Percentiles rank a stretch among this genome's conserved stretches.
Conservation (phyloP, 1,140 invertebrate genomes). For the Bombyx mori region DNA sequence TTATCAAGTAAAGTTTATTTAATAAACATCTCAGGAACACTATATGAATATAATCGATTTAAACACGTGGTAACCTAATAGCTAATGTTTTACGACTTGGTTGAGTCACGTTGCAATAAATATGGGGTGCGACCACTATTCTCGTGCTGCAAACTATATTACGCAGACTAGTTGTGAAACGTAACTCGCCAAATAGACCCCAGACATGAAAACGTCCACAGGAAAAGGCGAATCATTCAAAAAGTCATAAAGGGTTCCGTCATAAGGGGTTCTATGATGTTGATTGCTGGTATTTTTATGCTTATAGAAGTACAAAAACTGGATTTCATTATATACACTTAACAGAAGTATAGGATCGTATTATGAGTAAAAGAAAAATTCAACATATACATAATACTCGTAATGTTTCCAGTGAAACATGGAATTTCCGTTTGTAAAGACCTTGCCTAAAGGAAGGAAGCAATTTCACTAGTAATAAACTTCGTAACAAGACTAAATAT, state of each 20-base stretch:
- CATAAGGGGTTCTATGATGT: conserved; percentile 4
- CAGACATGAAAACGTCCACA: conserved; percentile 22
- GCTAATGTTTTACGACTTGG: neutral
- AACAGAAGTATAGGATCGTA: neutral
- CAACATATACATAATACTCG: too few species aligned
- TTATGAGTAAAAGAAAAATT: neutral
- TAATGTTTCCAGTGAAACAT: neutral
- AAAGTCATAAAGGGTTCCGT: too few species aligned
- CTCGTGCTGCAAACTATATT: neutral
- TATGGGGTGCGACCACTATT: conserved; percentile 16
- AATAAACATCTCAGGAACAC: too few species aligned
- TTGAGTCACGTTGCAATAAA: conserved; percentile 19
- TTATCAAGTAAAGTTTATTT: too few species aligned
- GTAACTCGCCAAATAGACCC: conserved; percentile 20
- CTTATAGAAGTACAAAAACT: neutral
- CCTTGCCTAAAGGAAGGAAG: conserved; percentile 40
- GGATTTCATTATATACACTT: neutral
- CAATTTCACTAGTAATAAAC: conserved; percentile 21
- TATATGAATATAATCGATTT: neutral
- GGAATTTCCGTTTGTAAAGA: conserved; percentile 13
- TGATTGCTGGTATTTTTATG: conserved; percentile 13
- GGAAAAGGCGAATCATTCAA: conserved; percentile 6
- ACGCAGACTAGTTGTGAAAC: neutral
- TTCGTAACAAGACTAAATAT: too few species aligned
- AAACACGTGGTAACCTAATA: conserved; percentile 4